Evolutionary conservation across 1,140 invertebrate species (phyloP).

Genomic region (Drosophila ohnishii): DNA sequence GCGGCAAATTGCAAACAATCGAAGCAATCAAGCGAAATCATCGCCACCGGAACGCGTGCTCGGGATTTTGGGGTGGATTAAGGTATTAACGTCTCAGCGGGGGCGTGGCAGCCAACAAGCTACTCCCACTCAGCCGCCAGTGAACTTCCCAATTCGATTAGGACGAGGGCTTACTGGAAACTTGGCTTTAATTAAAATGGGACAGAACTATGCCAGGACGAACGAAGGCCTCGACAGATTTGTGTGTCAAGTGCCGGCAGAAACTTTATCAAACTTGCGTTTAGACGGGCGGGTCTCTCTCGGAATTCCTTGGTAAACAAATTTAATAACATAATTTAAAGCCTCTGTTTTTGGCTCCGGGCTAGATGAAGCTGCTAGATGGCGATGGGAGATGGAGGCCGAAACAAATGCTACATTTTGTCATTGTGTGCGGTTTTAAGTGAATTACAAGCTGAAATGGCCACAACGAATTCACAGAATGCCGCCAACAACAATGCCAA

Average conservation of each 20-base stretch:
- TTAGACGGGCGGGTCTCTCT: constrained; percentile 3
- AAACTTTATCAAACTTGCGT: constrained; percentile 34
- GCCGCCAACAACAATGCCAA: constrained; percentile 59
- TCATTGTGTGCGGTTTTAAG: constrained; percentile 74
- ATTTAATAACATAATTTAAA: constrained; percentile 65
- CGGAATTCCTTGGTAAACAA: constrained; percentile 40
- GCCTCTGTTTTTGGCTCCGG: constrained; percentile 18
- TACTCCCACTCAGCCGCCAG: constrained; percentile 2
- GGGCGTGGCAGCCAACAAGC: constrained; percentile 35
- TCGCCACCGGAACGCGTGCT: constrained; percentile 58
- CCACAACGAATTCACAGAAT: constrained; percentile 62
- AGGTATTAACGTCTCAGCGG: constrained; percentile 45
- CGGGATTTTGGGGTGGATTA: constrained; percentile 69
- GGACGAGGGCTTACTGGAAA: constrained; percentile 25
- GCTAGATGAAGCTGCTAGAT: constrained; percentile 3
- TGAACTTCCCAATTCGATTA: constrained; percentile 68
- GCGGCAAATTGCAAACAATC: constrained; percentile 69
- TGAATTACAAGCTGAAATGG: constrained; percentile 73
- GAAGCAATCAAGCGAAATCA: constrained; percentile 78
- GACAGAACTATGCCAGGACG: constrained; percentile 31
- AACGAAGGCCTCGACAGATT: constrained; percentile 29
- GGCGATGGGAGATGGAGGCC: background rate
- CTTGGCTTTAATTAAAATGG: constrained; percentile 54
- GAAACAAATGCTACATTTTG: constrained; percentile 54
- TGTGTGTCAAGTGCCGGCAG: constrained; percentile 40